Evolutionary conservation across 2,888 invertebrate species (phyloP), one percentile per base, ranked within the genome.

Genomic region (Melanostoma scalare): DNA sequence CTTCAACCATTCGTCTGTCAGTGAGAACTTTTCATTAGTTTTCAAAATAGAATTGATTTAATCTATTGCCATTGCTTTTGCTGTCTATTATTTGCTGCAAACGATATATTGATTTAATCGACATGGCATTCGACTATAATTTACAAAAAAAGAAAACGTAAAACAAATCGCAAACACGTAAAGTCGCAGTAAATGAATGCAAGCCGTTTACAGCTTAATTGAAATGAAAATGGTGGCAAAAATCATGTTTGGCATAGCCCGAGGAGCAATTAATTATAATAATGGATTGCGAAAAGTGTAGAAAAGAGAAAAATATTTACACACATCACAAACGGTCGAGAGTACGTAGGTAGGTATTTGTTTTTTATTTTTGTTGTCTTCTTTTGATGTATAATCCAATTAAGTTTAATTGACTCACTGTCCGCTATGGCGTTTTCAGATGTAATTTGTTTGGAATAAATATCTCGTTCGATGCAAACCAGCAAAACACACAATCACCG

Each of bases 261-360:
- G 80, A 80, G 75, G 38, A 85, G 75, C 79, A 79, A 86, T 86
- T 86, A 86, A 86, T 86, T 86, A 80, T 76, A 85, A 80, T 85
- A 86, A 86, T 80, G 85, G 84, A 86, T 86, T 85, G 77, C 79
- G 75, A 79, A 80, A 85, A 68, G 68, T 68, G 53, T 56, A 33
- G 38, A 63, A 63, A 63, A 36, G 61, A 63, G 46, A 52, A 31
- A 58, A 46, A 44, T 38, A 35, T 38, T 35, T 31, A 69, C 40
- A 40, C 55, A 65, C 63, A 20, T 20, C 20, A 52, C 52, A 74
- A 50, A 40, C 38, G 35, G 6, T 71, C 38, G 20, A 20, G 20
- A 20, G 20, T 20, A 20, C 20, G 20, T 20, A 20, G 20, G 20
- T 20, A 20, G 20, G 20, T 20, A 20, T 65, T 44, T 42, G 53